These are phyloP conservation scores for Beris chalybata DNA, from an alignment of 2,888 invertebrate species.

Conservation along the genomic window DNA sequence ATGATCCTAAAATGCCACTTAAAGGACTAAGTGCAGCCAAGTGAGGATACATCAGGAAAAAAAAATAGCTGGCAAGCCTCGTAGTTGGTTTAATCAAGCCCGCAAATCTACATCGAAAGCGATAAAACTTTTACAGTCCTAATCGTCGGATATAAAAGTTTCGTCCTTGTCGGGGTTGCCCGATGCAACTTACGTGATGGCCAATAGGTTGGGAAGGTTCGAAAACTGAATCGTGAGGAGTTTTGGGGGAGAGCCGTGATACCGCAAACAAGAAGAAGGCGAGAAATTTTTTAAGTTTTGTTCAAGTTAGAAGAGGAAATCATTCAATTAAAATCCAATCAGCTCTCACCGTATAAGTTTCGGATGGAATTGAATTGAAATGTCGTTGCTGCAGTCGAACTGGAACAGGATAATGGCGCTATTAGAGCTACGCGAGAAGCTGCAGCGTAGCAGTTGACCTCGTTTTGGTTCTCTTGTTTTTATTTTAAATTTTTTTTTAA, in stretches of 20 bases:
- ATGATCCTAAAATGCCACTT: slow-evolving; percentile 26
- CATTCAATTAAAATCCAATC: slow-evolving; percentile 32
- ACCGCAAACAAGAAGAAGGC: too few relatives aligned
- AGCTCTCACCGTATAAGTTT: slow-evolving; percentile 11
- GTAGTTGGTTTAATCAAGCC: slow-evolving; percentile 30
- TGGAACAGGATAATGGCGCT: not conserved
- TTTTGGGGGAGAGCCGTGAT: too few relatives aligned
- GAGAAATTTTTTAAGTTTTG: slow-evolving; percentile 16
- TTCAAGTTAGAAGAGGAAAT: slow-evolving; percentile 27
- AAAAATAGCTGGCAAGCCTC: slow-evolving; percentile 25
- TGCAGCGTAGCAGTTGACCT: slow-evolving; percentile 3
- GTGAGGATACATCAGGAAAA: slow-evolving; percentile 12
- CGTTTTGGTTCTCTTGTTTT: not conserved
- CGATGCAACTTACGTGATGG: too few relatives aligned
- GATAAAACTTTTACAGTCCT: slow-evolving; percentile 32
- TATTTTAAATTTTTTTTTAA: not conserved
- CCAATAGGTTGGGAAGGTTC: not conserved
- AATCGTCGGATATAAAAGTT: slow-evolving; percentile 29
- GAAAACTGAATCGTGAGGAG: not conserved
- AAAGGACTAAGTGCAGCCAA: slow-evolving; percentile 13
- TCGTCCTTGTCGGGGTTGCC: slow-evolving; percentile 3
- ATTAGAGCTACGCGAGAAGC: not conserved
- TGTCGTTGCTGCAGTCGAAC: not conserved
- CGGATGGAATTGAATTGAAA: slow-evolving; percentile 26
- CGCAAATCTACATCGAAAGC: slow-evolving; percentile 32